Base-by-base conservation (phyloP, 2,888 invertebrate genomes). In the Paralinhomoeus sp. region DNA sequence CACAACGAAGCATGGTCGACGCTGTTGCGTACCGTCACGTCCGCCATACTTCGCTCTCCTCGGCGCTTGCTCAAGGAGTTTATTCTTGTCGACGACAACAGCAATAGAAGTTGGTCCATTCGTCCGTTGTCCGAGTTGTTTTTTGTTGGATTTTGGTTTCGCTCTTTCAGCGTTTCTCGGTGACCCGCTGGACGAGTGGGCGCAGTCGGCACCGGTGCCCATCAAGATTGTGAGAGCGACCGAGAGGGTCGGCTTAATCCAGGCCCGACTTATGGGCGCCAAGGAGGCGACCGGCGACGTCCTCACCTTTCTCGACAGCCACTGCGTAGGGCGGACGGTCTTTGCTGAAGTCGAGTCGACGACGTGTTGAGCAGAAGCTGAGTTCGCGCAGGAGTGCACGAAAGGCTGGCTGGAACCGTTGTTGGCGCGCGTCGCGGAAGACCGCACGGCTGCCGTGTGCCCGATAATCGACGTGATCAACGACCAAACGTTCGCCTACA, bases 1-100 rank as follows among this genome's bases (percentile, higher is more conserved):
- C 93, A 97, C 63, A 97, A 97, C 63, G 97, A 97, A 67, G 93
- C 93, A 0, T 93, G 87, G 85, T 89, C 91, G 2, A 91, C 93
- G 0, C 71, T 97, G 15, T 69, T 93, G 55, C 71, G 97, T 44
- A 93, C 93, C 0, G 83, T 93, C 34, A 84, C 85, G 79, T 89
- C 87, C 62, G 87, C 84, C 27, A 89, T 97, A 55, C 84, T 84
- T 66, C 72, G 91, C 44, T 91, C 93, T 1, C 93, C 93, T 3
- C 70, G 73, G 47, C 72, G 77, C 1, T 67, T 91, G 44, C 72
- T 97, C 43, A 77, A 79, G 59, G 93, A 97, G 68, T 80, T 97
- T 57, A 84, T 97, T 51, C 73, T 97, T 36, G 93, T 97, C 3
- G 97, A 97, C 64, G 93, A 97, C 69, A 84, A 83, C 51, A 91